Evolutionary conservation across 2,888 invertebrate genomes (phyloP).

Genomic region (Sinelater perroti): DNA sequence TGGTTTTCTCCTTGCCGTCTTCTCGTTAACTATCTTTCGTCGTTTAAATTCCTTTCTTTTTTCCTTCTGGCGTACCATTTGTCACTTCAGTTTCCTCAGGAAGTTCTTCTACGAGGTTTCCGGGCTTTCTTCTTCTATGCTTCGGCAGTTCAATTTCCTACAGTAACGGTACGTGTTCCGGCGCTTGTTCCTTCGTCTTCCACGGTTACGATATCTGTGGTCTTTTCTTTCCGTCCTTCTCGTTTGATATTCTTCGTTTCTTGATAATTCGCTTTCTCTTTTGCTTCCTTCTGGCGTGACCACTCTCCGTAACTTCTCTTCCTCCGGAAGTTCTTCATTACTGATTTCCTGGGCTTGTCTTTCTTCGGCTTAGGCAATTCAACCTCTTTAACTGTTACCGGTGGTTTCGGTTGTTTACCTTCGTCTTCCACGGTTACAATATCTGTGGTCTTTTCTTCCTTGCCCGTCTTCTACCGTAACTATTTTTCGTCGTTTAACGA

Average conservation of each 20-base stretch:
- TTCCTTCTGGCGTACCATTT: constrained; percentile 35
- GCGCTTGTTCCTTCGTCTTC: constrained; percentile 50
- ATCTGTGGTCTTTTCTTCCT: constrained; percentile 56
- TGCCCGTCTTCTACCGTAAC: constrained; percentile 53
- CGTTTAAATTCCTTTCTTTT: constrained; percentile 34
- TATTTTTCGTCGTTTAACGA: constrained; percentile 57
- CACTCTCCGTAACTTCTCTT: constrained; percentile 47
- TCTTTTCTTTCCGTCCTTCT: constrained; percentile 49
- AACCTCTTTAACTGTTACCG: constrained; percentile 45
- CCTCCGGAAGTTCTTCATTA: constrained; percentile 51
- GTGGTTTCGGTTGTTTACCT: constrained; percentile 55
- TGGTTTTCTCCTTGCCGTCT: constrained; percentile 47
- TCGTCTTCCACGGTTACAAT: constrained; percentile 58
- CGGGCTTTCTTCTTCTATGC: constrained; percentile 44
- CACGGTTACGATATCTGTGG: constrained; percentile 49
- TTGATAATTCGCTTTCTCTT: constrained; percentile 49
- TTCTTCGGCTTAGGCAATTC: constrained; percentile 37
- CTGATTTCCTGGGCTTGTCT: constrained; percentile 49
- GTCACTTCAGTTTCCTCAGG: constrained; percentile 44
- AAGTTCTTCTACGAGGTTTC: constrained; percentile 38
- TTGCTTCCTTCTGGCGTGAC: constrained; percentile 47
- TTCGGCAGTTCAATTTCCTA: constrained; percentile 38
- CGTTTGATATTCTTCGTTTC: constrained; percentile 55
- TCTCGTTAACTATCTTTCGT: constrained; percentile 29
- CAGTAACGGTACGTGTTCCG: constrained; percentile 47